Evolutionary conservation across 2,888 invertebrate genomes (phyloP), one percentile per base, ranked within the genome.

Genomic region (Odontothrips loti): DNA sequence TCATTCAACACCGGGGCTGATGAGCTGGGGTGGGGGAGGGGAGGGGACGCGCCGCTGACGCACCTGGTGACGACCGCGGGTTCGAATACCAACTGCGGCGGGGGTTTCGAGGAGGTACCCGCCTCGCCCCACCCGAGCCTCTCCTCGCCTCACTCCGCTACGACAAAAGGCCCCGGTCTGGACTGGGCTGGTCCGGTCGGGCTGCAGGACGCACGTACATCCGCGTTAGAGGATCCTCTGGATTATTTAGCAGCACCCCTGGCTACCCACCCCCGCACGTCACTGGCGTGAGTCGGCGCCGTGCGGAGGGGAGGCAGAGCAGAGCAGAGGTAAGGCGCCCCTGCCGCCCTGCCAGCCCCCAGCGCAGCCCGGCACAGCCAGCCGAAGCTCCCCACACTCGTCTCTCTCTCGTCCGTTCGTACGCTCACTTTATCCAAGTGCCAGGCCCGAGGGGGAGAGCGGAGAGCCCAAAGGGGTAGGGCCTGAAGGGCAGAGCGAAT

Each of bases 341-440:
- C 51, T 23, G n/a, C 68, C 23, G 68, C 68, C 68, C 23, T 68
- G 23, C 20, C 15, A 9, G 11, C 68, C 68, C 23, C 68, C 27
- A 12, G 9, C 27, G 68, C 9, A 27, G 27, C 27, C 27, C 68
- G 23, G 27, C 68, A 27, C 27, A 23, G 63, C 68, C 68, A 51
- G 51, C 68, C 68, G 12, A n/a, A 12, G 68, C 68, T 23, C 27
- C 68, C 68, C 68, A 10, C 68, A 75, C 68, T 75, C 68, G 68
- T 75, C 68, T 75, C 68, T n/a, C 68, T 75, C 68, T 10, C 27
- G 68, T 75, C 68, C 68, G 68, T 75, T 75, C 68, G 68, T 27
- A 75, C 68, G 68, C 68, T 75, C 68, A 75, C 68, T 75, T 75
- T 75, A 27, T 75, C 27, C 68, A 27, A 75, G 68, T 27, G 27